Evolutionary conservation across 2,797 vertebrate species (phyloP).

Genomic region (Eulemur mongoz): DNA sequence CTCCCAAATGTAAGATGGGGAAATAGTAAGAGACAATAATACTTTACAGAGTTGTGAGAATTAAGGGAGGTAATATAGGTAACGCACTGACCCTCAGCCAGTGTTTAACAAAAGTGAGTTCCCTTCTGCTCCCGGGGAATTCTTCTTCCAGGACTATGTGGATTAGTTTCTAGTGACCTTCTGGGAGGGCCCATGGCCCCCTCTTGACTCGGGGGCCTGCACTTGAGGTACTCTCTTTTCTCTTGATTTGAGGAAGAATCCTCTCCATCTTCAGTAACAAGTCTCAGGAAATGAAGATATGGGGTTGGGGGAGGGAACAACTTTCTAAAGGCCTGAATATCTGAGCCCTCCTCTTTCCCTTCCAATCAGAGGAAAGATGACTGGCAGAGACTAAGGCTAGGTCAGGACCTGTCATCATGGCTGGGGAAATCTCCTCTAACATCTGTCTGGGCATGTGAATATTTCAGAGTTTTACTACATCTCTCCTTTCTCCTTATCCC

Average conservation of each 20-base stretch:
- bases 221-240: not conserved
- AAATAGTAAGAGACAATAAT: not conserved
- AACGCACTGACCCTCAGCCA: not conserved
- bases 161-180: not conserved
- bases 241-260: not conserved
- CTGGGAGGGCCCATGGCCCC: not conserved
- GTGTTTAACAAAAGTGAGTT: not conserved
- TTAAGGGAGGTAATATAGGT: not conserved
- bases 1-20: not conserved
- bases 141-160: not conserved
- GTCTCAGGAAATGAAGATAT: not conserved
- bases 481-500: not conserved
- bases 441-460: not conserved
- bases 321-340: not conserved
- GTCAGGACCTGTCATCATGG: not conserved
- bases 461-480: constrained; percentile 32
- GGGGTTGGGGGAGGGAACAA: not conserved
- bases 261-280: not conserved
- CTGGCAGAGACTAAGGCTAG: not conserved
- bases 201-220: not conserved
- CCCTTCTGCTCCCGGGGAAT: not conserved
- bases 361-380: not conserved
- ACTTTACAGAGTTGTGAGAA: not conserved
- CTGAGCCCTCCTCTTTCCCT: not conserved
- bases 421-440: not conserved